Evolutionary conservation across 2,797 vertebrate genomes (phyloP), one percentile per base, ranked within the genome.

Genomic region (Gobio occitaniae): DNA sequence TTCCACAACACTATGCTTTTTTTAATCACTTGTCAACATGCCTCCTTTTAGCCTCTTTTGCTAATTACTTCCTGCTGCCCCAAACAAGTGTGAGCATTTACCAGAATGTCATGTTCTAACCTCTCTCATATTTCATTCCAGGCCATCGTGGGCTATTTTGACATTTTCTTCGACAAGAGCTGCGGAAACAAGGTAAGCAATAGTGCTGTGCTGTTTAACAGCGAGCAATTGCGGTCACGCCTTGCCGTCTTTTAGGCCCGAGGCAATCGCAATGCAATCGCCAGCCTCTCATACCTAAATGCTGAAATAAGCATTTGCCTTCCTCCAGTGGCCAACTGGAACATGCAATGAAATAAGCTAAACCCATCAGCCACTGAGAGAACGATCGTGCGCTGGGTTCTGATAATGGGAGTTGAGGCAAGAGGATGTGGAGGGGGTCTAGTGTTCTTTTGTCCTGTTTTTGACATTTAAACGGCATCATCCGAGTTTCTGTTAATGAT

Each of bases 81-180:
- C 90, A 92, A 94, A 94, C 93, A 93, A 79, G 90, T 89, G 61
- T 85, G 83, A 85, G 87, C 84, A 89, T 93, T 93, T 94, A 91
- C 89, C 91, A 89, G 90, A 70, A 89, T 94, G 91, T 92, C 92
- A 93, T 90, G 86, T 92, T 92, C 52, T 77, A 56, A 87, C 76
- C 52, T 78, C 56, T 63, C 76, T 86, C 63, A 38, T 85, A 59
- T 79, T 86, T 85, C 68, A 77, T 80, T 86, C 85, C 93, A 99
- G 98, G 98, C 97, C 88, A 82, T 99, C 91, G 96, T 97, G 91
- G 97, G 98, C 90, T 98, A 97, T 95, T 99, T 99, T 93, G 97
- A 99, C 95, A 94, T 98, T 93, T 96, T 95, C 94, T 99, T 99
- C 90, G 95, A 97, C 94, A 97, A 95, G 94, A 95, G 94, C 94